These are phyloP conservation scores for Synergus itoensis DNA, from an alignment of 2,888 invertebrate species.

Conservation along the genomic window DNA sequence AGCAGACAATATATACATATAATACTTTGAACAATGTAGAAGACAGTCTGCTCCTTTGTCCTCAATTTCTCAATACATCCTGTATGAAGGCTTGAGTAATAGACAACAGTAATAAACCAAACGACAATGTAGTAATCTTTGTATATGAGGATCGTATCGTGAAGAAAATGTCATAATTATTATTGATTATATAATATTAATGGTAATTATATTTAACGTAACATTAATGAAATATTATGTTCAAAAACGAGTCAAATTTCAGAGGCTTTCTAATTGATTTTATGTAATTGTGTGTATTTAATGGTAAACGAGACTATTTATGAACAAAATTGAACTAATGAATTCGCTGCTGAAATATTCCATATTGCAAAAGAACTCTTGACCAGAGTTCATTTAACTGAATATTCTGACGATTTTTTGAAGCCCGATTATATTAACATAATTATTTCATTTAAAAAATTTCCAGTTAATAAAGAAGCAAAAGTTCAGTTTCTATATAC, in stretches of 20 bases:
- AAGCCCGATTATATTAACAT: neutral
- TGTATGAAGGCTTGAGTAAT: neutral
- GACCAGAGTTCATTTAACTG: neutral
- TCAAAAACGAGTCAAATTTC: no score
- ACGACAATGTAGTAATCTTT: slow-evolving; percentile 3
- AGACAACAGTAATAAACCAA: slow-evolving; percentile 11
- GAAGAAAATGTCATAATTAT: neutral
- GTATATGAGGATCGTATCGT: neutral
- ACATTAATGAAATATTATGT: no score
- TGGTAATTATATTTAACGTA: no score
- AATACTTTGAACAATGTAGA: slow-evolving; percentile 24
- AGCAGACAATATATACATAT: slow-evolving; percentile 13
- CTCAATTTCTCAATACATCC: slow-evolving; percentile 27
- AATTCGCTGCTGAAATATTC: no score
- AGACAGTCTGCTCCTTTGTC: slow-evolving; percentile 19
- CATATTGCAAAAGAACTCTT: no score
- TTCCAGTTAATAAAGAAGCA: neutral
- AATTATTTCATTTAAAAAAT: neutral
- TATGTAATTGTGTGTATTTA: no score
- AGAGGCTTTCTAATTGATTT: no score
- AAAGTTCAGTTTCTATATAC: neutral
- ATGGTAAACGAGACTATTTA: no score
- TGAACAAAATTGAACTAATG: no score
- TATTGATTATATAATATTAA: no score
- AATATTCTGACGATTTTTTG: neutral